These are phyloP conservation scores for Tragelaphus buxtoni DNA, from an alignment of 2,113 vertebrate genomes.

Conservation along the genomic window DNA sequence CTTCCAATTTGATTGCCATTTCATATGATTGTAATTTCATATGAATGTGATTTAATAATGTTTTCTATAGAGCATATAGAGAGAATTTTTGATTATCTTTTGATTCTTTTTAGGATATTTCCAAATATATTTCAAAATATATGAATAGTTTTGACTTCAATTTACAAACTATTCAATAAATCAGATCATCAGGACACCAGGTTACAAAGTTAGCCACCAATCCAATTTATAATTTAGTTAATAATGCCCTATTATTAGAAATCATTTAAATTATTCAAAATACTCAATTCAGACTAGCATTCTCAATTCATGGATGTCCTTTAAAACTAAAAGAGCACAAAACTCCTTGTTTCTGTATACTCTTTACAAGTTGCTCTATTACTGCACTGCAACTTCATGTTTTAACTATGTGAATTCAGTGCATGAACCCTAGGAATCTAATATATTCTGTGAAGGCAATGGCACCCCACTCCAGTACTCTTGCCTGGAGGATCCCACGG, in stretches of 20 bases:
- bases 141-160: background rate
- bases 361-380: background rate
- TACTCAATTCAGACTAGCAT: background rate
- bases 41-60: too few relatives aligned
- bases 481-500: too few relatives aligned
- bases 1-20: too few relatives aligned
- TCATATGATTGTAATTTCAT: too few relatives aligned
- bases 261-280: slow-evolving; percentile 8
- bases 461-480: background rate
- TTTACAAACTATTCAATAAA: background rate
- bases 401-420: background rate
- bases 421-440: background rate
- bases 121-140: slow-evolving; percentile 5
- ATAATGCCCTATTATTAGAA: background rate
- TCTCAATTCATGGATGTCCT: background rate
- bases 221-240: background rate
- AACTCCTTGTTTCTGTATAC: background rate
- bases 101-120: background rate
- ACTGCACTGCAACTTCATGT: background rate
- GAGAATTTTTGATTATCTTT: too few relatives aligned
- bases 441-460: background rate
- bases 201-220: background rate
- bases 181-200: background rate
- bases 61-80: too few relatives aligned
- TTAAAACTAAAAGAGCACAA: background rate